Evolutionary conservation across 2,888 invertebrate genomes (phyloP).

Genomic region (Caenorhabditis plicata): DNA sequence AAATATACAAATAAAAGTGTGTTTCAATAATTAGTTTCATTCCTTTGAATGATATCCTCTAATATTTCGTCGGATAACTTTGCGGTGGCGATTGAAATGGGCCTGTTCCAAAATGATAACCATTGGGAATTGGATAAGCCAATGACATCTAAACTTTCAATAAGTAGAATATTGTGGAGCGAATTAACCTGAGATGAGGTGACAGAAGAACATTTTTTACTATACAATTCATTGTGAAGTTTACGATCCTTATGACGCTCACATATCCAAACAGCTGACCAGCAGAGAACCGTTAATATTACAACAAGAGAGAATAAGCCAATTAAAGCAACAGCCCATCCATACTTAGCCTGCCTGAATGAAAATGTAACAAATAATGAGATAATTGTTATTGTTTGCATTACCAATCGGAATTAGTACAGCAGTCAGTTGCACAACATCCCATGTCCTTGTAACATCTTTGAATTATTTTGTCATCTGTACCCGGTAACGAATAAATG

Average conservation of each 20-base stretch:
- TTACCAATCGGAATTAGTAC: constrained; percentile 45
- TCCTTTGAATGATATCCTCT: too few species aligned
- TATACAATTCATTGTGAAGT: constrained; percentile 27
- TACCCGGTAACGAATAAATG: constrained; percentile 38
- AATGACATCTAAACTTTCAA: constrained; percentile 33
- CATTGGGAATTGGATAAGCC: constrained; percentile 39
- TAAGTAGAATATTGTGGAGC: not conserved
- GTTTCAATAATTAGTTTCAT: too few species aligned
- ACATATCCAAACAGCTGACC: constrained; percentile 48
- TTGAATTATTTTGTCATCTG: constrained; percentile 37
- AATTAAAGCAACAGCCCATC: constrained; percentile 51
- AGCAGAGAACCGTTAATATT: constrained; percentile 39
- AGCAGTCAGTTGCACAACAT: constrained; percentile 48
- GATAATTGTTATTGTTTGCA: not conserved
- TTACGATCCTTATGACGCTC: constrained; percentile 42
- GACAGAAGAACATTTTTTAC: constrained; percentile 36
- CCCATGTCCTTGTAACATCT: constrained; percentile 52
- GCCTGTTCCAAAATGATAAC: constrained; percentile 46
- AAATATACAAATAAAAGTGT: too few species aligned
- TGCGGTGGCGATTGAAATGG: constrained; percentile 45
- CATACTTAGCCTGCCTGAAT: constrained; percentile 49
- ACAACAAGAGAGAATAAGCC: constrained; percentile 48
- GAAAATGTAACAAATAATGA: too few species aligned
- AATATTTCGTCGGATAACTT: constrained; percentile 37
- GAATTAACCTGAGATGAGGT: constrained; percentile 40